Conservation (phyloP, 2,797 vertebrate genomes). For the Sus cebifrons region DNA sequence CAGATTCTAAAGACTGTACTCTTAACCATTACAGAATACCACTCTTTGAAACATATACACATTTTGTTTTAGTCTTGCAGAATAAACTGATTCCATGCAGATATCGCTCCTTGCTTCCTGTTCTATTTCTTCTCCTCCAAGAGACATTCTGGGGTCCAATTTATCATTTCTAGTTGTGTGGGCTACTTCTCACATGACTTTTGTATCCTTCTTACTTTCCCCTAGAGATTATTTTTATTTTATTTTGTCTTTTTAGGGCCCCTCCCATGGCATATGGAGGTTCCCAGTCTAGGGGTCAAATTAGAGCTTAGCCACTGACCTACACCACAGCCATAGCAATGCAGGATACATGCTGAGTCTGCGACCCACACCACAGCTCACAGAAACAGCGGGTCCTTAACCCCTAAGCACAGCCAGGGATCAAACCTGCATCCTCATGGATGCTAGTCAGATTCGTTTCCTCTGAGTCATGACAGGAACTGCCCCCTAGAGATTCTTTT, state of each 20-base stretch:
- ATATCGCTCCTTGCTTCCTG: not conserved
- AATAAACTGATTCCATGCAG: not conserved
- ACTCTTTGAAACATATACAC: not conserved
- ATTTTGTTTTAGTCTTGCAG: not conserved
- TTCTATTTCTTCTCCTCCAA: not conserved
- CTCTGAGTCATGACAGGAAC: too few relatives aligned
- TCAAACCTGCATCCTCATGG: too few relatives aligned
- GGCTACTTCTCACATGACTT: not conserved
- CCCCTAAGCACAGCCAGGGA: too few relatives aligned
- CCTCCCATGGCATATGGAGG: too few relatives aligned
- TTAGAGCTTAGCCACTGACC: too few relatives aligned
- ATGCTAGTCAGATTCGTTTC: too few relatives aligned
- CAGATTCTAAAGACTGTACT: not conserved
- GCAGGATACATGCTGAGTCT: too few relatives aligned
- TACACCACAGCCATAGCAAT: too few relatives aligned
- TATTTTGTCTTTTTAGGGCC: too few relatives aligned
- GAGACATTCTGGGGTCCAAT: not conserved
- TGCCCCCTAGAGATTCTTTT: not conserved
- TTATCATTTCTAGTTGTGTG: not conserved
- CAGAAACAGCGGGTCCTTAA: too few relatives aligned
- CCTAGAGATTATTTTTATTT: not conserved
- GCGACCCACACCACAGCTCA: too few relatives aligned
- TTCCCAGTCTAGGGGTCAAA: too few relatives aligned
- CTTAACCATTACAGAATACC: not conserved
- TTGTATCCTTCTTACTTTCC: not conserved